Evolutionary conservation across 2,113 vertebrate species (phyloP).

Genomic region (Myiagra hebetior): DNA sequence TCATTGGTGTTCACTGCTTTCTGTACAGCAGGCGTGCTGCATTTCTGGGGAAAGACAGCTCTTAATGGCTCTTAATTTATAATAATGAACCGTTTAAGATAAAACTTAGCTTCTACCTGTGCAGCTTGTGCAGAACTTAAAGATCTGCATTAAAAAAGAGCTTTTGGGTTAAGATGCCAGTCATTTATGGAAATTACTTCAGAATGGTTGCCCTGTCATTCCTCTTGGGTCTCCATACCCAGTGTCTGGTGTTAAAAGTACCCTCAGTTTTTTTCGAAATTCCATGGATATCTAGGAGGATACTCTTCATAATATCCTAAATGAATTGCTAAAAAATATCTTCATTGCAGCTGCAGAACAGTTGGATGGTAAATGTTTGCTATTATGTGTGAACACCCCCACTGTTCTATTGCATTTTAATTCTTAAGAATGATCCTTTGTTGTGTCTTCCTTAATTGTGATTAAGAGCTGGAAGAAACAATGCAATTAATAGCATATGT

Average conservation of each 20-base stretch:
- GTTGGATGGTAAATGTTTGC: neutral
- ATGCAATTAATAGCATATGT: neutral
- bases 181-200: neutral
- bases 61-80: neutral
- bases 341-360: neutral
- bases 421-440: neutral
- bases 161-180: neutral
- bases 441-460: neutral
- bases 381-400: neutral
- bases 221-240: neutral
- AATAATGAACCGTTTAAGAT: neutral
- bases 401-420: neutral
- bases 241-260: neutral
- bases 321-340: neutral
- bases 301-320: neutral
- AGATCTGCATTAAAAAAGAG: neutral
- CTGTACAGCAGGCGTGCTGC: neutral
- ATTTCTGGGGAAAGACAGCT: neutral
- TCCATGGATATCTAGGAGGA: neutral
- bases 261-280: neutral
- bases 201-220: neutral
- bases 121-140: neutral
- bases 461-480: neutral
- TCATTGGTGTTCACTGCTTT: neutral
- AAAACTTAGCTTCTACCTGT: neutral